A percentile compares a stretch with the other conserved stretches of the same genome.
Conservation (phyloP, 92 coral and sea anemone species). For the Phenganax stokvisi region DNA sequence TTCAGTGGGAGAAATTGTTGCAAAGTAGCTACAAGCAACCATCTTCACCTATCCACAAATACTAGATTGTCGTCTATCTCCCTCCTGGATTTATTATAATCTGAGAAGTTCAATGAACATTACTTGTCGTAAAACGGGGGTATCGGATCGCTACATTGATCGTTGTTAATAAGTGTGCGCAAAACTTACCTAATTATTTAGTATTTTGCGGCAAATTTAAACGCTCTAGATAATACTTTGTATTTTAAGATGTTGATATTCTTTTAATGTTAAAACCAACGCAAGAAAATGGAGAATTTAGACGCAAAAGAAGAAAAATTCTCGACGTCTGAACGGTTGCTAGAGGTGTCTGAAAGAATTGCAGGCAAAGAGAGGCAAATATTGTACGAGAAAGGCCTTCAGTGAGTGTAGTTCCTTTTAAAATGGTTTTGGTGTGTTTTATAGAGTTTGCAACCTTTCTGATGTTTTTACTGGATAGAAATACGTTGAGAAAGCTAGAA, state of each 20-base stretch:
- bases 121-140: not conserved
- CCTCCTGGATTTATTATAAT: no score
- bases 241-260: not conserved
- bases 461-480: no score
- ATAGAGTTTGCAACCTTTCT: not conserved
- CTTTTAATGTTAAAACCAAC: conserved; percentile 3
- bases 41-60: no score
- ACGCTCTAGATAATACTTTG: not conserved
- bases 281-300: conserved; percentile 5
- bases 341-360: not conserved
- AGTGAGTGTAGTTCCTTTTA: not conserved
- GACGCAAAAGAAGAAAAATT: not conserved
- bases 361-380: conserved; percentile 23
- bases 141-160: no score
- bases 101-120: no score
- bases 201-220: not conserved
- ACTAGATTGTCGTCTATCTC: no score
- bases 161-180: not conserved
- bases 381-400: conserved; percentile 35
- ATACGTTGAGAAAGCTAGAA: no score
- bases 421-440: not conserved
- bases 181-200: not conserved
- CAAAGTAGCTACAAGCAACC: no score
- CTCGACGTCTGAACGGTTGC: conserved; percentile 6
- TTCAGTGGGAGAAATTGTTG: no score